These are phyloP conservation scores for Ephestia elutella DNA, from an alignment of 1,140 invertebrate genomes.

Conservation along the genomic window DNA sequence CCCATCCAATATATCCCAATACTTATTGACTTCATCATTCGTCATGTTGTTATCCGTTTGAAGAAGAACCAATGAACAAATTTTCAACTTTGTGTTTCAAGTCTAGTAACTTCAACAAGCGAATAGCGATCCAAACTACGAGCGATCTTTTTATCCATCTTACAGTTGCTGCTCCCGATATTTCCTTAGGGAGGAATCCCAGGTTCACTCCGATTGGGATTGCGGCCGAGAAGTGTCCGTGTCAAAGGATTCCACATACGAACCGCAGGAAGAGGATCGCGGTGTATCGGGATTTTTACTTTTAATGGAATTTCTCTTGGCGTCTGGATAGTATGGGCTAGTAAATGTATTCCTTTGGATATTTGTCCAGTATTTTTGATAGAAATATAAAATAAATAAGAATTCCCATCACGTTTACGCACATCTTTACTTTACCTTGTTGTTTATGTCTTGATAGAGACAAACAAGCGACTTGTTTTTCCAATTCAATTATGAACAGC, in stretches of 20 bases:
- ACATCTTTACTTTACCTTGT: too few relatives aligned
- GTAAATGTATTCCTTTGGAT: neutral
- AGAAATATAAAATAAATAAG: too few relatives aligned
- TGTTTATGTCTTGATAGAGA: too few relatives aligned
- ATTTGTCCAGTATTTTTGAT: neutral
- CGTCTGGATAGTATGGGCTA: neutral
- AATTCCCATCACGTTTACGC: too few relatives aligned
- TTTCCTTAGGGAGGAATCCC: neutral
- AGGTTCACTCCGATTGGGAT: neutral
- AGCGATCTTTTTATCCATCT: neutral
- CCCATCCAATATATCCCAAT: too few relatives aligned
- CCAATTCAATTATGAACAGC: too few relatives aligned
- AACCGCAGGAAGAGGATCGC: neutral
- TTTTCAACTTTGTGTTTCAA: too few relatives aligned
- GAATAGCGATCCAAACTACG: neutral
- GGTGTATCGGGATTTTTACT: neutral
- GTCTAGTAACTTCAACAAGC: neutral
- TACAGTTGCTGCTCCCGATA: neutral
- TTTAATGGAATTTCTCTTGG: neutral
- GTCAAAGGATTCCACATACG: neutral
- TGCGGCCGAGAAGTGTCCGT: slow-evolving; percentile 1
- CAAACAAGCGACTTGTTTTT: too few relatives aligned
- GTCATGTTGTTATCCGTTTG: too few relatives aligned
- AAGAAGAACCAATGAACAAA: too few relatives aligned
- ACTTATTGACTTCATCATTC: too few relatives aligned